Evolutionary conservation across 2,888 invertebrate genomes (phyloP).

Genomic region (Clanis bilineata): DNA sequence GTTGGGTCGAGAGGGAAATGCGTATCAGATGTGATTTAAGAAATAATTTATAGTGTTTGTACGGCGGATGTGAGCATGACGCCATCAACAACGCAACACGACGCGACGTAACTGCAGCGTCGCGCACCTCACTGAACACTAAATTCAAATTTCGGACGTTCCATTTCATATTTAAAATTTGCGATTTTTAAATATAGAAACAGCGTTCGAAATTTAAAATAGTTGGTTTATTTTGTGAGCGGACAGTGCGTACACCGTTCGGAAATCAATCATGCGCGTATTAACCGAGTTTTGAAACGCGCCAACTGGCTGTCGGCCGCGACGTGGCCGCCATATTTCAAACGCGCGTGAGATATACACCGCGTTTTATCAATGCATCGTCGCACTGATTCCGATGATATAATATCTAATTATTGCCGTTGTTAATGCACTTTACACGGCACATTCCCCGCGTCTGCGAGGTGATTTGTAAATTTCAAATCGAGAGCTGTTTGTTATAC

Average conservation of each 20-base stretch:
- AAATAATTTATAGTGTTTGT: conserved; percentile 78
- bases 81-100: conserved; percentile 57
- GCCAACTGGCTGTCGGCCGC: conserved; percentile 71
- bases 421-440: conserved; percentile 78
- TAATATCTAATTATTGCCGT: conserved; percentile 76
- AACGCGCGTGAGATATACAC: conserved; percentile 73
- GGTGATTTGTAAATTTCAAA: conserved; percentile 64
- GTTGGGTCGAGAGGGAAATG: conserved; percentile 69
- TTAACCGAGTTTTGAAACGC: conserved; percentile 68
- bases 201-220: conserved; percentile 15
- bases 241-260: conserved; percentile 14
- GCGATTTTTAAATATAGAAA: conserved; percentile 18
- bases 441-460: conserved; percentile 66
- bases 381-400: conserved; percentile 77
- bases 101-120: conserved; percentile 10
- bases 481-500: conserved; percentile 22
- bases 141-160: conserved; percentile 22
- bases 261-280: conserved; percentile 74
- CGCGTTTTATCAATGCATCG: conserved; percentile 80
- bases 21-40: conserved; percentile 79
- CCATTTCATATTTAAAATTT: conserved; percentile 17
- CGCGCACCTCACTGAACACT: conserved; percentile 12
- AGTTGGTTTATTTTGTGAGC: conserved; percentile 11
- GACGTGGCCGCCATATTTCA: conserved; percentile 77
- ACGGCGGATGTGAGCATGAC: conserved; percentile 64